Evolutionary conservation across 1,140 invertebrate genomes (phyloP).

Genomic region (Cyphomyrmex costatus): DNA sequence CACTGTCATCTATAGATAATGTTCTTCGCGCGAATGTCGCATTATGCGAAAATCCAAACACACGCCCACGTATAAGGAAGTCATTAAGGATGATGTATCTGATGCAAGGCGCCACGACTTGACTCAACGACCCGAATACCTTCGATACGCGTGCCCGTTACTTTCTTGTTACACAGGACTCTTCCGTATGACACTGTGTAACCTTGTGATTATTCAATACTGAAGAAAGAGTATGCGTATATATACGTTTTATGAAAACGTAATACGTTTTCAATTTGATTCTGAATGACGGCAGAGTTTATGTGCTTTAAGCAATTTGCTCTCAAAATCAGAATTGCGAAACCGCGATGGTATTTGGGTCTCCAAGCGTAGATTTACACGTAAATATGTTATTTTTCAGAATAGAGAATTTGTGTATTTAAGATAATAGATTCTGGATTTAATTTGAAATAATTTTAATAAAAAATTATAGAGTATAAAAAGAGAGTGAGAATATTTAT

Average conservation of each 20-base stretch:
- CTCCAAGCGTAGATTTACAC: neutral
- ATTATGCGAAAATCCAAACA: conserved; percentile 61
- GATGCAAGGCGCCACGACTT: conserved; percentile 58
- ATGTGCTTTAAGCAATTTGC: conserved; percentile 18
- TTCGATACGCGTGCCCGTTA: conserved; percentile 49
- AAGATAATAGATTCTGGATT: neutral
- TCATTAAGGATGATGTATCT: conserved; percentile 75
- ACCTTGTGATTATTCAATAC: conserved; percentile 70
- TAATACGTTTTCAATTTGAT: conserved; percentile 36
- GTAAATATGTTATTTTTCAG: no score
- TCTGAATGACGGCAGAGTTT: conserved; percentile 29
- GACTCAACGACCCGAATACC: conserved; percentile 66
- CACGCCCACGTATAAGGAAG: conserved; percentile 72
- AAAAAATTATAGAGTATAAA: neutral
- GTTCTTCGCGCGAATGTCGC: neutral
- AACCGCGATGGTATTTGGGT: conserved; percentile 11
- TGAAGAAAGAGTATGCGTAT: conserved; percentile 49
- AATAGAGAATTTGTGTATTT: no score
- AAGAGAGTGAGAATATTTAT: neutral
- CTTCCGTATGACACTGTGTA: neutral
- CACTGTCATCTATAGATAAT: neutral
- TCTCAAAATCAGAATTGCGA: neutral
- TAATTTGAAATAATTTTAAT: neutral
- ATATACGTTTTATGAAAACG: conserved; percentile 63
- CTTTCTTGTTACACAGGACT: conserved; percentile 30